Base-by-base conservation (phyloP, 2,888 invertebrate genomes). In the Macropis europaea region DNA sequence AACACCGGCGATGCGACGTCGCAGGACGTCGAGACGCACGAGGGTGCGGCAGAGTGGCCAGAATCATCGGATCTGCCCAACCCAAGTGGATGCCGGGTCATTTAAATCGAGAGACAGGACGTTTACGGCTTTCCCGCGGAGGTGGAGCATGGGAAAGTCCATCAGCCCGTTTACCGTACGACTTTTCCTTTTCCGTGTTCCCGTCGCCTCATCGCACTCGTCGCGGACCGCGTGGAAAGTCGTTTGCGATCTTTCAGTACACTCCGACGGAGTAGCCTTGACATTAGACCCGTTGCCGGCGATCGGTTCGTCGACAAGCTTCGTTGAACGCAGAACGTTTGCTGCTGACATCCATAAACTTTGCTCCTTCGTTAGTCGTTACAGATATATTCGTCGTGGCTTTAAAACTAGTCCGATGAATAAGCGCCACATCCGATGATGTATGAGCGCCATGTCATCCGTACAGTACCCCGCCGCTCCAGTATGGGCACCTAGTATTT, bases 91-190 rank as follows among this genome's bases (percentile, higher is more conserved):
- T 79, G 73, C 62, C 74, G 76, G 73, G 83, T 81, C 82, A 81
- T 83, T 85, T 78, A 79, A 84, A 84, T 83, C 80, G 79, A 67
- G 62, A 76, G 78, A 76, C 81, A 63, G 73, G 82, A 86, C 83
- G 79, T 86, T 86, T 86, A 82, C 79, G 73, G 76, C 79, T 82
- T 77, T 77, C 81, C 81, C 84, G 81, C 69, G 83, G 82, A 83
- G 86, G 85, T 81, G 83, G 79, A 79, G 73, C 74, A 78, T 80
- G 80, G 79, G 82, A 81, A 82, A 80, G 78, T 82, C 78, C 80
- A 76, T 82, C 79, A 82, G 77, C 76, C 76, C 63, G 68, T 59
- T 75, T 70, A 57, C 71, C 77, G 72, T 78, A 52, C 67, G 34
- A 56, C 45, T 64, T 69, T 57, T 57, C 61, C 57, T 57, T 53